Conservation (phyloP, 1,140 invertebrate genomes). For the Latrodectus geometricus region DNA sequence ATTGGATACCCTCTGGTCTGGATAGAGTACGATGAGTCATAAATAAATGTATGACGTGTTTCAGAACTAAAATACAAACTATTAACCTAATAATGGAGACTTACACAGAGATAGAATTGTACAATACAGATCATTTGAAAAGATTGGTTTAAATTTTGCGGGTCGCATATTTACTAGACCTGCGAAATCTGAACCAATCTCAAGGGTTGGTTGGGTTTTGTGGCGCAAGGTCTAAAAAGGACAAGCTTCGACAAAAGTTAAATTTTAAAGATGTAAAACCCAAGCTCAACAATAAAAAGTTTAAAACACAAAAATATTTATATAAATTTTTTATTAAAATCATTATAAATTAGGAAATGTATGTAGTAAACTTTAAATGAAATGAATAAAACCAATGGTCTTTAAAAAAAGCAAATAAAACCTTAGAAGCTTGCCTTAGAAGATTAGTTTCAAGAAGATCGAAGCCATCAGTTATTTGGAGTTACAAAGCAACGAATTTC, state of each 20-base stretch:
- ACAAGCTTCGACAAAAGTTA: too few relatives aligned
- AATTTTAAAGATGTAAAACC: too few relatives aligned
- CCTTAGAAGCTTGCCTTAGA: slow-evolving; percentile 65
- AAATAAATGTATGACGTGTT: slow-evolving; percentile 5
- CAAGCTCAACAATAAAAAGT: too few relatives aligned
- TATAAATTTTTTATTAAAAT: too few relatives aligned
- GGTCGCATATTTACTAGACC: slow-evolving; percentile 68
- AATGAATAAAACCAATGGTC: too few relatives aligned
- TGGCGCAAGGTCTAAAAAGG: too few relatives aligned
- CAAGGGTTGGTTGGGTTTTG: too few relatives aligned
- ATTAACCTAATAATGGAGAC: slow-evolving; percentile 11
- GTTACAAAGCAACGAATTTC: background rate
- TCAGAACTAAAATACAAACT: background rate
- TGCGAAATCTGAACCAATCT: too few relatives aligned
- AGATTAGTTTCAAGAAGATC: slow-evolving; percentile 68
- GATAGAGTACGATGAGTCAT: background rate
- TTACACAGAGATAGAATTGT: background rate
- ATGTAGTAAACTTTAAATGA: too few relatives aligned
- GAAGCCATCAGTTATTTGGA: slow-evolving; percentile 15
- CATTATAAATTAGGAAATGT: too few relatives aligned
- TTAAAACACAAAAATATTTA: too few relatives aligned
- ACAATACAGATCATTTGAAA: slow-evolving; percentile 65
- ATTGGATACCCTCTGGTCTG: background rate
- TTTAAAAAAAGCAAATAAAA: too few relatives aligned
- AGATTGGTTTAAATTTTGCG: slow-evolving; percentile 68